A percentile compares a stretch with the other conserved stretches of the same genome.
These are phyloP conservation scores for Anas bahamensis DNA, from an alignment of 2,797 vertebrate species.

Conservation along the genomic window DNA sequence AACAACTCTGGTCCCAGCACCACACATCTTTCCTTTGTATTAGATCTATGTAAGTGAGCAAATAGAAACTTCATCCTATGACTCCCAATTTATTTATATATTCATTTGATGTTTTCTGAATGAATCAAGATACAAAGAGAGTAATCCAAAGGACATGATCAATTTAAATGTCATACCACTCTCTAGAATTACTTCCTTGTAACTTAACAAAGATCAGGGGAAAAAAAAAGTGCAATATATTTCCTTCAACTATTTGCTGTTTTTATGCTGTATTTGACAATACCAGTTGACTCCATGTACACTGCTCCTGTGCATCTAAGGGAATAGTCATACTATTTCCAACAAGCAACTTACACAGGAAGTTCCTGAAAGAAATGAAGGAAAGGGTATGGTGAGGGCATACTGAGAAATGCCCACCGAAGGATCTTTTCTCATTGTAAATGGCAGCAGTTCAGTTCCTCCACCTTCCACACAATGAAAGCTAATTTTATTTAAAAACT, in stretches of 20 bases:
- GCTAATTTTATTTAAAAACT: not conserved
- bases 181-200: not conserved
- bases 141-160: not conserved
- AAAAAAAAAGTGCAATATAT: not conserved
- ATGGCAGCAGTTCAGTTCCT: not conserved
- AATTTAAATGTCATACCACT: not conserved
- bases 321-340: not conserved
- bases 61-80: not conserved
- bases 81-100: not conserved
- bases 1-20: not conserved
- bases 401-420: not conserved
- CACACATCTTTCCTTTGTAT: not conserved
- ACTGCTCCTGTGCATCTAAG: not conserved
- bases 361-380: not conserved
- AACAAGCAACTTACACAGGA: not conserved
- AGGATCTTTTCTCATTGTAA: not conserved
- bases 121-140: not conserved
- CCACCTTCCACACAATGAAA: not conserved
- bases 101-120: not conserved
- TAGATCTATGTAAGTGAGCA: not conserved
- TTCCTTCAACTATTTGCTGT: not conserved
- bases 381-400: not conserved
- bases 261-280: not conserved
- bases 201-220: not conserved
- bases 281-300: not conserved